phyloP scores from a whole-genome alignment of 2,113 vertebrate species.

The Jaculus jaculus region DNA sequence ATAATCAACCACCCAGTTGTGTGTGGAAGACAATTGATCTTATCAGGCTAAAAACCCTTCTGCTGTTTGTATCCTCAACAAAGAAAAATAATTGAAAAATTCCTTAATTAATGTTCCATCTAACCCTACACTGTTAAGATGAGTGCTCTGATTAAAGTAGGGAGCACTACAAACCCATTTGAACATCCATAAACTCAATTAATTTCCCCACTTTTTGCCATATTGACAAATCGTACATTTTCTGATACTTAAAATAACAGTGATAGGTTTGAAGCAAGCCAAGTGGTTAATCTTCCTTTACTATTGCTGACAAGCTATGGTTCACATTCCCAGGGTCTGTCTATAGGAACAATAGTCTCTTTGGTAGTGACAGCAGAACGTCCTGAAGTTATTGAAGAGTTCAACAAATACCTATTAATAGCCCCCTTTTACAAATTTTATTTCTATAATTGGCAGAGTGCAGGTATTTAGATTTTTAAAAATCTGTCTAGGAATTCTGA shows the following conservation, averaged over 20 bases:
- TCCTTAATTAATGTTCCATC: conserved; percentile 59
- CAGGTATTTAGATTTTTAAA: background rate
- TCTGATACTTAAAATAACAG: background rate
- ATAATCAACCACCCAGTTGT: background rate
- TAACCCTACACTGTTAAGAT: conserved; percentile 59
- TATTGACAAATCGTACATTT: background rate
- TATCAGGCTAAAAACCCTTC: conserved; percentile 48
- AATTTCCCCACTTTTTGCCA: background rate
- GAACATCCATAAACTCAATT: conserved; percentile 11
- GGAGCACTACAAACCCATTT: background rate
- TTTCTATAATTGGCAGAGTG: background rate
- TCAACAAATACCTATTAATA: rapidly evolving
- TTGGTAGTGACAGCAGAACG: rapidly evolving
- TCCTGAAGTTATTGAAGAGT: rapidly evolving
- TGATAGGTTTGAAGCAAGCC: background rate
- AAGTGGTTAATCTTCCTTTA: background rate
- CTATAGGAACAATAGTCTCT: rapidly evolving
- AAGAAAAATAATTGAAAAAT: conserved; percentile 63
- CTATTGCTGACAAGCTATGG: background rate
- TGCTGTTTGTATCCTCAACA: background rate
- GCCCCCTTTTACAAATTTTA: background rate
- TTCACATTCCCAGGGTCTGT: rapidly evolving
- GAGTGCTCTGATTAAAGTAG: conserved; percentile 55
- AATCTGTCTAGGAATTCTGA: background rate
- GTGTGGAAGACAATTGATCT: conserved; percentile 9